Evolutionary conservation across 2,113 vertebrate species (phyloP), one percentile per base, ranked within the genome.

Genomic region (Pagrus major): DNA sequence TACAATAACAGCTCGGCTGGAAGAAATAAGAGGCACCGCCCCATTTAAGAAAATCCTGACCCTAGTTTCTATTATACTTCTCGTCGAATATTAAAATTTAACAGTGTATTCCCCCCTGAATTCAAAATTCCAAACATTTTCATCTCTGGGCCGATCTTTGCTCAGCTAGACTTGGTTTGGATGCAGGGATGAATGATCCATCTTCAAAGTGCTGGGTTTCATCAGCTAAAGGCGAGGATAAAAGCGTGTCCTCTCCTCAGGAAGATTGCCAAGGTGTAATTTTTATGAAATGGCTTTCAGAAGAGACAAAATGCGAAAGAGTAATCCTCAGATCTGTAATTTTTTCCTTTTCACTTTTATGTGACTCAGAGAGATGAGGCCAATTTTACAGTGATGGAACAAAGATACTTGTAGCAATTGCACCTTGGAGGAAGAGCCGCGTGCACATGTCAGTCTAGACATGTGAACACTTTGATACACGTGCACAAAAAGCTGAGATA

Each of bases 221-320:
- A 85, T 85, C 73, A 80, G 75, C 77, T 63, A 54, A 33, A 46
- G 76, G 54, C 37, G 3, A 37, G 42, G 74, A 81, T 84, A 65
- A 71, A 88, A 86, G 76, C 35, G 69, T 65, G 78, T 78, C 65
- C 65, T 47, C 44, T 78, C 76, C 76, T 88, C 82, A 76, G 69
- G 41, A 29, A 61, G 75, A 88, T 73, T 77, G 75, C 46, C 10
- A 27, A 67, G 56, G 80, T 88, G 73, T 91, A 73, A 87, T 91
- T 90, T 89, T 82, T 76, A 63, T 33, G 52, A 84, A 55, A 84
- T 83, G 69, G 55, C 76, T 84, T 80, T 89, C 68, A 83, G 76
- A 71, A 37, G 61, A 71, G 81, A 66, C 59, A 54, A 86, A 86
- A 83, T 42, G 81, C 80, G 65, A 75, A 80, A 74, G 82, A 65